Base-by-base conservation (phyloP, 2,888 invertebrate species). In the Ypsolopha scabrella region DNA sequence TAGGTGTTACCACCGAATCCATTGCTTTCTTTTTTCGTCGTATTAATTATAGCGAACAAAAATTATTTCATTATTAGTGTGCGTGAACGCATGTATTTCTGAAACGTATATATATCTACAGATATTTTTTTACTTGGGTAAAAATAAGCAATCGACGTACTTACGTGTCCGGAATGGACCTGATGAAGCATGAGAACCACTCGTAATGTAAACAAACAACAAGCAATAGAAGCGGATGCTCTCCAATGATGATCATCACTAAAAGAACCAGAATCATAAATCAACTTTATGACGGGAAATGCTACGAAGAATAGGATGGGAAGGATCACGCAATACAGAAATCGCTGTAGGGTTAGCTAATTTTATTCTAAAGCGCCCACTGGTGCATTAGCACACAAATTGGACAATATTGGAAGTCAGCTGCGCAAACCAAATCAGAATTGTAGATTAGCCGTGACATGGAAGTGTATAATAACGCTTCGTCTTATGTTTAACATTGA, bases 171-270 rank as follows among this genome's bases (percentile, higher is more conserved):
- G 43, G 59, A 62, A 62, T 60, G 49, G 59, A 57, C 60, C 59
- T 60, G 67, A 60, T 67, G 67, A 68, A 64, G 63, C 64, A 62
- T 62, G 64, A 61, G 64, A 67, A 68, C 62, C 67, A 67, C 58
- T 65, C 59, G 58, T 57, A 63, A 63, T 52, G 60, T 68, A 71
- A 72, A 70, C 69, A 70, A 61, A 58, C 60, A 59, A 51, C 60
- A 52, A 58, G 63, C 65, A 66, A 48, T 39, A 35, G 64, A 66
- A 67, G 65, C 65, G 61, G 62, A 63, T 59, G 63, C 60, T 56
- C 63, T 58, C 57, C 55, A 41, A 44, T 34, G 13, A 41, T 41
- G 39, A 48, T 11, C 39, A 24, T 39, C n/a, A 10, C 34, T 9
- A 13, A n/a, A 47, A 13, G 7, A 44, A 2, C 7, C 33, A 34